These are phyloP conservation scores for Seira sanloemensis DNA, from an alignment of 2,888 invertebrate species.

Conservation along the genomic window DNA sequence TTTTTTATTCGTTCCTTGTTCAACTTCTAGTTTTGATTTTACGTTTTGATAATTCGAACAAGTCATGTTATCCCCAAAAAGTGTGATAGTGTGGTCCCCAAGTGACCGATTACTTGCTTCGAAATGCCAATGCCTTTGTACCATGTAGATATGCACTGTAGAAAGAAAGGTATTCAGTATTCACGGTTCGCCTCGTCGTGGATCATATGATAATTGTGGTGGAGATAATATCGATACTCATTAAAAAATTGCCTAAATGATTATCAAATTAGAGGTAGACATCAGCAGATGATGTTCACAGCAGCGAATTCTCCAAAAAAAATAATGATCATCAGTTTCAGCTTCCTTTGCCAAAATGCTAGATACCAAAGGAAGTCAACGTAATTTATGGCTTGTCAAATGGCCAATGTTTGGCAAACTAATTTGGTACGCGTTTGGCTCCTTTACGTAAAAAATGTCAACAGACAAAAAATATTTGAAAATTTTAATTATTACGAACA, in stretches of 20 bases:
- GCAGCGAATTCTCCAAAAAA: not conserved
- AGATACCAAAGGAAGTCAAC: not conserved
- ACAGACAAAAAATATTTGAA: not conserved
- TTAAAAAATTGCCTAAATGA: constrained; percentile 26
- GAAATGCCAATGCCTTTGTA: too few species aligned
- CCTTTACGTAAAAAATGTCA: not conserved
- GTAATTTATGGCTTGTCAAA: not conserved
- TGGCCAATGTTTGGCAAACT: not conserved
- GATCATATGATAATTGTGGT: constrained; percentile 5
- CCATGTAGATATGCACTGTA: not conserved
- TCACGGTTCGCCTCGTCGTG: not conserved
- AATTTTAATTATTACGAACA: not conserved
- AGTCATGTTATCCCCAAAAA: constrained; percentile 1
- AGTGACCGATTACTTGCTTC: not conserved
- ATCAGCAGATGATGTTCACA: not conserved
- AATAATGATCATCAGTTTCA: not conserved
- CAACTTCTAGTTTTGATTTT: not conserved
- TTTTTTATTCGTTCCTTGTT: not conserved
- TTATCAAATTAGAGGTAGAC: constrained; percentile 21
- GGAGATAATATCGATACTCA: constrained; percentile 22
- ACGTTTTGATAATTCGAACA: not conserved
- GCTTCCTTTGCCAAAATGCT: constrained; percentile 1
- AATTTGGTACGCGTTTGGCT: not conserved
- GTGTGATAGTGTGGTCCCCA: not conserved
- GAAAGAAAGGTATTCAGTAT: not conserved